These are phyloP conservation scores for Ciconia stormi DNA, from an alignment of 2,113 vertebrate species.

Conservation along the genomic window DNA sequence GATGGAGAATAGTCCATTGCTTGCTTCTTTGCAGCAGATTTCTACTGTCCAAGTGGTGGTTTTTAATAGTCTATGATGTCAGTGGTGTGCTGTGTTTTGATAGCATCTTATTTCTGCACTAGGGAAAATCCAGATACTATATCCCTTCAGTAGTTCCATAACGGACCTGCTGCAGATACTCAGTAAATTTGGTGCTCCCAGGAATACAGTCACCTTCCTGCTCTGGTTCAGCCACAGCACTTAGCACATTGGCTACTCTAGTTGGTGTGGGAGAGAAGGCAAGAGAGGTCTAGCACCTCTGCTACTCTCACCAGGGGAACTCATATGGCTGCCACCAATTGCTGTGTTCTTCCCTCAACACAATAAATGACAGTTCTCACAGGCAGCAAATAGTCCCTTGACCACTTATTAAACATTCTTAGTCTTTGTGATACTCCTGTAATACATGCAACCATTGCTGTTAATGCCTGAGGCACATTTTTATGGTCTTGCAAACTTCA, in stretches of 20 bases:
- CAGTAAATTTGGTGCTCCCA: not conserved
- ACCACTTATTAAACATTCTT: not conserved
- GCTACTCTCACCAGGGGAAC: not conserved
- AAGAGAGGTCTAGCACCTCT: not conserved
- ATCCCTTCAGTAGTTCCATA: not conserved
- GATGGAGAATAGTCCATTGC: not conserved
- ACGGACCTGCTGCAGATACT: not conserved
- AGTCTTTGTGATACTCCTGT: not conserved
- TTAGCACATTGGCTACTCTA: too few relatives aligned
- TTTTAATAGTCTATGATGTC: not conserved
- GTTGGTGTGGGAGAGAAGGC: not conserved
- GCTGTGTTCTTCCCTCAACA: not conserved
- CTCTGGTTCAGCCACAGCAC: not conserved
- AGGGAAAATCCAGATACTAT: not conserved
- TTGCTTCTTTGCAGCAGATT: not conserved
- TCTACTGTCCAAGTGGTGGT: not conserved
- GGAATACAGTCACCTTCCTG: not conserved
- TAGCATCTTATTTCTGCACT: not conserved
- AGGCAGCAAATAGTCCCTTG: not conserved
- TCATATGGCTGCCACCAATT: not conserved
- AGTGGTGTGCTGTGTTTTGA: not conserved
- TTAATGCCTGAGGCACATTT: not conserved
- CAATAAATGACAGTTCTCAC: not conserved
- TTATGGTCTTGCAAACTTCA: not conserved
- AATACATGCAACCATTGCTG: not conserved